phyloP scores from a whole-genome alignment of 2,797 vertebrate species.

The Simalia tracyae region DNA sequence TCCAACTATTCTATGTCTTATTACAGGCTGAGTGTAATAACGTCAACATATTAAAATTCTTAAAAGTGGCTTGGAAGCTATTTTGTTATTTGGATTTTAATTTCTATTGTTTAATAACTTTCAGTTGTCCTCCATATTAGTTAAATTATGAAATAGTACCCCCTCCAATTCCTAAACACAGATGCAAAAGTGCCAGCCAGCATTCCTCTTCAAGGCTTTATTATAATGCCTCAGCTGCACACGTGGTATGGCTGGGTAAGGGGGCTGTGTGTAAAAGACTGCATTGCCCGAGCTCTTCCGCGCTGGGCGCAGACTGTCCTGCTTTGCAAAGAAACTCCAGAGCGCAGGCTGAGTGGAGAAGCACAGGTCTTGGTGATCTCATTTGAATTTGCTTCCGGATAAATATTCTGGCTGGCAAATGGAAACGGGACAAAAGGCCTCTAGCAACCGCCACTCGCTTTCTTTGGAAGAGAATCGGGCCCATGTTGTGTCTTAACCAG shows the following conservation, averaged over 20 bases:
- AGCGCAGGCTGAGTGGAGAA: neutral
- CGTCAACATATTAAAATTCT: neutral
- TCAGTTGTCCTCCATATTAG: neutral
- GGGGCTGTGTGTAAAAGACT: neutral
- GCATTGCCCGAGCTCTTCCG: neutral
- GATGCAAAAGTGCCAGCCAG: neutral
- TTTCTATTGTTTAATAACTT: neutral
- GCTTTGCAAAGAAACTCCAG: neutral
- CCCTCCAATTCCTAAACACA: neutral
- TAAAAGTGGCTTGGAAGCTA: neutral
- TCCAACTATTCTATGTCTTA: neutral
- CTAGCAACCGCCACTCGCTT: neutral
- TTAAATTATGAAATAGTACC: neutral
- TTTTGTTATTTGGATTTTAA: neutral
- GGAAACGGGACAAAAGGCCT: neutral
- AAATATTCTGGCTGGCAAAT: too few species aligned
- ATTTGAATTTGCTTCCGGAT: neutral
- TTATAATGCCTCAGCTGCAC: neutral
- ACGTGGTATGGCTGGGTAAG: neutral
- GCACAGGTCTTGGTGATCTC: neutral
- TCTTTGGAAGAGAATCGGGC: neutral
- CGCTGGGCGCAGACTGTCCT: neutral
- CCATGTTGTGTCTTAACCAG: neutral
- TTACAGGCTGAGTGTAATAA: neutral
- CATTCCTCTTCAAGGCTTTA: neutral